Evolutionary conservation across 2,113 vertebrate species (phyloP), one percentile per base, ranked within the genome.

Genomic region (Micromys minutus): DNA sequence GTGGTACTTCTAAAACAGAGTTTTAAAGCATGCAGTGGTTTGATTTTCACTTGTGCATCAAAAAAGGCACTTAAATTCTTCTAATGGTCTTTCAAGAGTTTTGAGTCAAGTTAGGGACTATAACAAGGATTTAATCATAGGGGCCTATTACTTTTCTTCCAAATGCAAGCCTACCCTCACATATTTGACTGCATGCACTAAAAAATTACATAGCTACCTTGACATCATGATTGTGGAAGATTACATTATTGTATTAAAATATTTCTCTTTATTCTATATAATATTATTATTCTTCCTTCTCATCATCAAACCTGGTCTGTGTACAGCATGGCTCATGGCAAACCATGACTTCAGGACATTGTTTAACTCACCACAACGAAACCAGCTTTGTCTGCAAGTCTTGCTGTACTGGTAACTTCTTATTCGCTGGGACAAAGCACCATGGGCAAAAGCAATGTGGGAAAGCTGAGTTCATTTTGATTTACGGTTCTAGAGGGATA

Each of bases 131-230:
- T 69, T 55, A 24, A 16, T 63, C 36, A 11, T 89, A 36, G 87
- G 72, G 3, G 7, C 24, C 13, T 50, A 0, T 19, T 75, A 12
- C 8, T 61, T 76, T 59, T 26, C 22, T 36, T 93, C 5, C 2
- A 59, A 92, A 92, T 69, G 12, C 36, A 59, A 84, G 8, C 6
- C 5, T 87, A 1, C 8, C 0, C 61, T 87, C 52, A 55, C 2
- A 34, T 29, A 2, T 57, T 39, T 5, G 22, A 24, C 29, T 26
- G n/a, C 16, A 17, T n/a, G 0, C 6, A n/a, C 36, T 13, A 3
- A 88, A 16, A 75, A 63, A 52, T 85, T 79, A 59, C 3, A 17
- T 39, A 13, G 15, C 9, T 47, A 67, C 50, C 29, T 61, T 71
- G 21, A 24, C 0, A 11, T 5, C 52, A 47, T 75, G 29, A 36